phyloP scores from a whole-genome alignment of 1,140 invertebrate genomes.

The Aphis gossypii region DNA sequence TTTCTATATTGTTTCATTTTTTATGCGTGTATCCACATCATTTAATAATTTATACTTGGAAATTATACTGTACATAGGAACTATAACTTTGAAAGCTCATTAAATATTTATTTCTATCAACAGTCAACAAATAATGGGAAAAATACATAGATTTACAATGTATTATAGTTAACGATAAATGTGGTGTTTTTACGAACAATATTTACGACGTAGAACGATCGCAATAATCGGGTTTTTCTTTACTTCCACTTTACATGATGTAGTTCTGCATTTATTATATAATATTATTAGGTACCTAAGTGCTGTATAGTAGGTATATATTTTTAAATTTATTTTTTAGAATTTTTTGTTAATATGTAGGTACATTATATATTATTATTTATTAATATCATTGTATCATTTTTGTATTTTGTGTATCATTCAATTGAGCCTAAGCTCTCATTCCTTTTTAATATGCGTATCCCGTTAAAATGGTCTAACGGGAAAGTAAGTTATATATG shows the following conservation, averaged over 20 bases:
- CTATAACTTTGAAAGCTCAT: slow-evolving; percentile 5
- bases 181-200: background rate
- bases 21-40: background rate
- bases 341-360: background rate
- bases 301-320: background rate
- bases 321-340: background rate
- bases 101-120: slow-evolving; percentile 36
- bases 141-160: background rate
- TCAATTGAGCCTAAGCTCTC: background rate
- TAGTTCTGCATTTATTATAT: background rate
- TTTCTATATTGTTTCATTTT: background rate
- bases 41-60: background rate
- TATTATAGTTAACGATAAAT: background rate
- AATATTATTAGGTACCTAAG: background rate
- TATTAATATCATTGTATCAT: background rate
- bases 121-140: background rate
- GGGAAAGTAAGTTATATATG: background rate
- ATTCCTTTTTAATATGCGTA: background rate
- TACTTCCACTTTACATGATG: background rate
- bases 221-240: background rate
- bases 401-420: background rate
- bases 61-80: background rate
- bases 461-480: background rate
- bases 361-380: no score
- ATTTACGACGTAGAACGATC: background rate